phyloP scores from a whole-genome alignment of 2,888 invertebrate genomes.

The Acronicta alni region DNA sequence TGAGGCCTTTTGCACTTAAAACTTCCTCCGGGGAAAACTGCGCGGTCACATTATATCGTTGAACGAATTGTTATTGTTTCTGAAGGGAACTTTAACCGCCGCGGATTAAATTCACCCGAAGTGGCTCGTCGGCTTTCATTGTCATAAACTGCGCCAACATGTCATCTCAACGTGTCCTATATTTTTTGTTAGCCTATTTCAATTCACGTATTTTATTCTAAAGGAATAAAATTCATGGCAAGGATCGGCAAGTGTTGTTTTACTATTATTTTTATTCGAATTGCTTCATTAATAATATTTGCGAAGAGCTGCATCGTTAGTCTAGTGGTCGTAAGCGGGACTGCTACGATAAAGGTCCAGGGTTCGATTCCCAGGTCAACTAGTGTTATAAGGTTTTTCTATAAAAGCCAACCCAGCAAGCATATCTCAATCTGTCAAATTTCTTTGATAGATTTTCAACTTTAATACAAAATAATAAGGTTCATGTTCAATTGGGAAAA shows the following conservation, averaged over 20 bases:
- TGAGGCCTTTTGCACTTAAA: constrained; percentile 83
- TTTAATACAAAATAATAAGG: no score
- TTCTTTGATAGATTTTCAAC: no score
- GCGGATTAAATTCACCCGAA: constrained; percentile 73
- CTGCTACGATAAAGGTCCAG: no score
- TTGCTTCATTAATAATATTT: no score
- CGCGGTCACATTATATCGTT: constrained; percentile 77
- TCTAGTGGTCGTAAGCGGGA: no score
- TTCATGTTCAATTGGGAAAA: no score
- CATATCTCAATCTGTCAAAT: no score
- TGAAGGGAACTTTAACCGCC: constrained; percentile 77
- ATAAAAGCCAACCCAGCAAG: no score
- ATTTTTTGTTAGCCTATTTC: constrained; percentile 52
- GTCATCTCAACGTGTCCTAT: constrained; percentile 58
- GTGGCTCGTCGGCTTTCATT: constrained; percentile 64
- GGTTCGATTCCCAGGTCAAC: no score
- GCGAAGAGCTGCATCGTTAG: no score
- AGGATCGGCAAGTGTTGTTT: constrained; percentile 28
- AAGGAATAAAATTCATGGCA: constrained; percentile 43
- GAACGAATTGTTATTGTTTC: constrained; percentile 82
- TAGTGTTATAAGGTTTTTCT: no score
- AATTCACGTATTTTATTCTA: constrained; percentile 49
- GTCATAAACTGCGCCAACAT: constrained; percentile 62
- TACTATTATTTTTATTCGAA: constrained; percentile 43
- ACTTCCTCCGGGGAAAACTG: constrained; percentile 75